phyloP scores from a whole-genome alignment of 30 jellyfish, hydroid and myxozoan genomes.

The Hydractinia symbiolongicarpus region DNA sequence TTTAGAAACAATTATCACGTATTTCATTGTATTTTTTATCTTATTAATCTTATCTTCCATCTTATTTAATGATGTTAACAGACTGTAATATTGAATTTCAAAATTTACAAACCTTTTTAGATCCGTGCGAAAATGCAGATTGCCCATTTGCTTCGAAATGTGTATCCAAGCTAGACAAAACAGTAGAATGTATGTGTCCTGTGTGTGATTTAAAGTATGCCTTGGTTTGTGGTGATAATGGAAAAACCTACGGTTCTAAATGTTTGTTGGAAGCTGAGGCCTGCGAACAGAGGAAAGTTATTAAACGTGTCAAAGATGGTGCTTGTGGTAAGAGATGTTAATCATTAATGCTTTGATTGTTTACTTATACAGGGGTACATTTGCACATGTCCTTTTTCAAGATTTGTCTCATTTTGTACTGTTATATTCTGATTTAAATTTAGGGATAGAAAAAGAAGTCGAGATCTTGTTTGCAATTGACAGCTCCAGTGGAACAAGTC shows the following conservation, averaged over 20 bases:
- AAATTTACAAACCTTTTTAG: background rate
- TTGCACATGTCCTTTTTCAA: background rate
- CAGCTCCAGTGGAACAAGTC: constrained; percentile 20
- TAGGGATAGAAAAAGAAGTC: constrained; percentile 32
- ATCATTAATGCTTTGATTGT: background rate
- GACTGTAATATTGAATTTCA: background rate
- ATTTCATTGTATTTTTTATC: too few species aligned
- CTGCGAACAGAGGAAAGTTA: constrained; percentile 34
- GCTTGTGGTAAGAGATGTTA: background rate
- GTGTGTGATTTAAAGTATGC: constrained; percentile 39
- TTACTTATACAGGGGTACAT: too few species aligned
- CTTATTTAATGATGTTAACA: too few species aligned
- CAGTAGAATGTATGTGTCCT: constrained; percentile 64
- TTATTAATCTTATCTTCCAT: too few species aligned
- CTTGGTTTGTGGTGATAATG: constrained; percentile 77
- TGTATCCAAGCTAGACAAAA: constrained; percentile 4
- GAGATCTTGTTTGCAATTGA: constrained; percentile 41
- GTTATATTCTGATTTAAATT: background rate
- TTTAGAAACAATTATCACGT: too few species aligned
- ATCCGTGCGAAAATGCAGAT: background rate
- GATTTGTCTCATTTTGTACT: background rate
- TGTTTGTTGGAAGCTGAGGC: constrained; percentile 47
- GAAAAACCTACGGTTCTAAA: constrained; percentile 49
- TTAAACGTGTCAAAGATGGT: background rate
- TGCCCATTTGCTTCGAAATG: background rate